Conservation (phyloP, 2,113 vertebrate species). For the Lynx canadensis region DNA sequence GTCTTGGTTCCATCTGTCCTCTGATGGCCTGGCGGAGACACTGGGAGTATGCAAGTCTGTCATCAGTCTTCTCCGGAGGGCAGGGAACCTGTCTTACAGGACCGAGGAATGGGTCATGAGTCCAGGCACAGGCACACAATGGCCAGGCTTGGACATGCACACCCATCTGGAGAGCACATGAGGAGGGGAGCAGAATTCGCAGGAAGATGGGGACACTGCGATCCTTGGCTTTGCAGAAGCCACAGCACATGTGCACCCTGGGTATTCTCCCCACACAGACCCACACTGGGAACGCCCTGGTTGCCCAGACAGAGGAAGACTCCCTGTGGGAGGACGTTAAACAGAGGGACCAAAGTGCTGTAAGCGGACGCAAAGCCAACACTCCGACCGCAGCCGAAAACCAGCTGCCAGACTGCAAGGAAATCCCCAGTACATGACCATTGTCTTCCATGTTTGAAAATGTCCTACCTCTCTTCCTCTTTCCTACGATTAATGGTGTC, state of each 20-base stretch:
- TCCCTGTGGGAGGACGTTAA: not conserved
- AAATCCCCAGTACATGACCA: not conserved
- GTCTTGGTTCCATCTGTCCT: not conserved
- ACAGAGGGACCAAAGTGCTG: not conserved
- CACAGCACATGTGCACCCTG: fast-evolving
- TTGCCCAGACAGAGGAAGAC: too few relatives aligned
- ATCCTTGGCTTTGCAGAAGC: not conserved
- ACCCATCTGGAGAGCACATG: fast-evolving
- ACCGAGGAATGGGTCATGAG: fast-evolving
- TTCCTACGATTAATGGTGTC: fast-evolving
- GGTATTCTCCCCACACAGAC: not conserved
- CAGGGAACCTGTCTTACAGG: fast-evolving
- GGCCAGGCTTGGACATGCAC: fast-evolving
- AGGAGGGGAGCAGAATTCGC: fast-evolving
- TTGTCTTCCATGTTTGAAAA: not conserved
- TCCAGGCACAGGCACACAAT: not conserved
- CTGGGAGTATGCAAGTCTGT: fast-evolving
- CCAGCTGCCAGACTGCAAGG: not conserved
- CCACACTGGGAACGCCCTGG: not conserved
- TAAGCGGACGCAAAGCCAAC: not conserved
- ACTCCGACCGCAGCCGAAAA: not conserved
- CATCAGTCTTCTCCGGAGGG: not conserved
- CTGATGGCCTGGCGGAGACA: not conserved
- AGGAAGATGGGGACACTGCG: fast-evolving
- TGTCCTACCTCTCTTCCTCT: not conserved